Percentiles rank a stretch among this genome's conserved stretches.
Evolutionary conservation across 2,113 vertebrate species (phyloP).

Genomic region (Pollachius pollachius): DNA sequence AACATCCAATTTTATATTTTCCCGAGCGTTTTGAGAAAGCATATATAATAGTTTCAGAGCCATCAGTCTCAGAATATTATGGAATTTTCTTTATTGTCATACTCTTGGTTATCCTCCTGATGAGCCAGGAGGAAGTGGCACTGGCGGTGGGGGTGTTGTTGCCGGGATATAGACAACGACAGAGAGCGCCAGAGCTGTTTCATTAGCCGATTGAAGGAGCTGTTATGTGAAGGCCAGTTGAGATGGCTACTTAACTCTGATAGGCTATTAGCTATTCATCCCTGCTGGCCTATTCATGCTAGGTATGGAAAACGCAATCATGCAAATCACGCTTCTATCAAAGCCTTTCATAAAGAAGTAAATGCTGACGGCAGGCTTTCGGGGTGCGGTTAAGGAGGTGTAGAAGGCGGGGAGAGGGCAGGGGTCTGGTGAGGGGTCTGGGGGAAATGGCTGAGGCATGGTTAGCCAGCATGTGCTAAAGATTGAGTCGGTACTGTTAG

Average conservation of each 20-base stretch:
- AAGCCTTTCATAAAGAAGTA: conserved; percentile 57
- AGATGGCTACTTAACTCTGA: conserved; percentile 67
- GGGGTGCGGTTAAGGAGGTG: conserved; percentile 7
- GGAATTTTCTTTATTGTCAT: conserved; percentile 16
- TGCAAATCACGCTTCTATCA: conserved; percentile 67
- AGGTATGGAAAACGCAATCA: conserved; percentile 68
- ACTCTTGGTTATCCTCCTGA: conserved; percentile 13
- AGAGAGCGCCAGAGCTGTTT: conserved; percentile 43
- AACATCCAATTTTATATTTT: too few species aligned
- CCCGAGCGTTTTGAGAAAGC: neutral
- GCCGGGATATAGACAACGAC: neutral
- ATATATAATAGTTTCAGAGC: neutral
- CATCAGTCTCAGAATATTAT: neutral
- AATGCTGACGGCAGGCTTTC: conserved; percentile 53
- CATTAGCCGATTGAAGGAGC: conserved; percentile 61
- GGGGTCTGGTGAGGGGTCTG: neutral
- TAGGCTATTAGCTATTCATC: conserved; percentile 63
- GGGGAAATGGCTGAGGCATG: neutral
- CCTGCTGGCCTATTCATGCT: conserved; percentile 55
- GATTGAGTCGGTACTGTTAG: neutral
- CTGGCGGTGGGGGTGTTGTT: too few species aligned
- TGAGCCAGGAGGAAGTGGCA: conserved; percentile 15
- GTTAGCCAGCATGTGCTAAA: neutral
- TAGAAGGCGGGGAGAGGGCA: neutral
- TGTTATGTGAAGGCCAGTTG: conserved; percentile 54